Percentiles rank a stretch among this genome's conserved stretches.
These are phyloP conservation scores for Rhinopomastus cyanomelas DNA, from an alignment of 2,113 vertebrate genomes.

Conservation along the genomic window DNA sequence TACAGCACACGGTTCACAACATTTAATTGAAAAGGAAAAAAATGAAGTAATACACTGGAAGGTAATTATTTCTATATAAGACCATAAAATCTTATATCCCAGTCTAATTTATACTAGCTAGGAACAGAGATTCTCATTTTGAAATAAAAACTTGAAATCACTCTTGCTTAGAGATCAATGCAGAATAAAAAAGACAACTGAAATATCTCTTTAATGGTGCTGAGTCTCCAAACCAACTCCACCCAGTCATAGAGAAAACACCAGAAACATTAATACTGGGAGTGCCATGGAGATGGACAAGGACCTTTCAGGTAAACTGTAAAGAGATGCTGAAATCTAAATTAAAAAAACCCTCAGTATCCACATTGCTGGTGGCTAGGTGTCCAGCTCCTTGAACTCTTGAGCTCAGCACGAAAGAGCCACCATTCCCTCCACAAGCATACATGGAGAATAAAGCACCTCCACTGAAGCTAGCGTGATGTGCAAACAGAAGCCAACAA, in stretches of 20 bases:
- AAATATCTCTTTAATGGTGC: neutral
- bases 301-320: neutral
- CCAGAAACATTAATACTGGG: neutral
- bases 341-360: neutral
- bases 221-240: neutral
- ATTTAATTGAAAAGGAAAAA: neutral
- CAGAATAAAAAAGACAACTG: neutral
- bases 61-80: neutral
- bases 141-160: neutral
- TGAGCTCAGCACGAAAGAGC: neutral
- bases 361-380: neutral
- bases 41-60: neutral
- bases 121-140: neutral
- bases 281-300: neutral
- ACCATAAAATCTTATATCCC: neutral
- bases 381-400: neutral
- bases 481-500: neutral
- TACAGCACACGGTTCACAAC: neutral
- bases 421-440: neutral
- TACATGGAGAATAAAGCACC: neutral
- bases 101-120: neutral
- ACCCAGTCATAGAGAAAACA: neutral
- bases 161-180: neutral
- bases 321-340: neutral
- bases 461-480: neutral